These are phyloP conservation scores for Oncorhynchus kisutch DNA, from an alignment of 2,113 vertebrate genomes.

Conservation along the genomic window DNA sequence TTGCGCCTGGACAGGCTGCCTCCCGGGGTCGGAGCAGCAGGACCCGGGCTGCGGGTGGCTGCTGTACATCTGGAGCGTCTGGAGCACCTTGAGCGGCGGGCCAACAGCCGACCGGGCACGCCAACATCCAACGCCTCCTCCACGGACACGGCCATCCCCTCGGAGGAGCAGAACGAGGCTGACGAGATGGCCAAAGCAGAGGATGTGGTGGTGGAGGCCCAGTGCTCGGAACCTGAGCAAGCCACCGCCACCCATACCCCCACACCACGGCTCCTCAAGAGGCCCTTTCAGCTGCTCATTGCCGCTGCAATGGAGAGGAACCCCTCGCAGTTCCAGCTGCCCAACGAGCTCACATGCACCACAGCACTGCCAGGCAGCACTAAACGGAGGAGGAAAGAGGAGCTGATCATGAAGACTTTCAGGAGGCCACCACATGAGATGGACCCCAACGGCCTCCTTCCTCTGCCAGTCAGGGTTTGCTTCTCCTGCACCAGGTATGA, in stretches of 20 bases:
- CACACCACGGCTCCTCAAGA: constrained; percentile 82
- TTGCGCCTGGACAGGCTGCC: constrained; percentile 80
- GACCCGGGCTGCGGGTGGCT: constrained; percentile 75
- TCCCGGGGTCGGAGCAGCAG: constrained; percentile 62
- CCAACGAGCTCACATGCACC: constrained; percentile 95
- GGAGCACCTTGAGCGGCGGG: constrained; percentile 79
- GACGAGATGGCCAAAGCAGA: constrained; percentile 81
- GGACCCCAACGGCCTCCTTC: constrained; percentile 93
- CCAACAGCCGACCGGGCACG: constrained; percentile 88
- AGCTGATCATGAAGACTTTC: constrained; percentile 90
- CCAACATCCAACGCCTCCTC: constrained; percentile 94
- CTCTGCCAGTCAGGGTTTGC: constrained; percentile 94
- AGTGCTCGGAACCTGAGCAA: too few relatives aligned
- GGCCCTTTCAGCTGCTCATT: constrained; percentile 96
- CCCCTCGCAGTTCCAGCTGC: constrained; percentile 97
- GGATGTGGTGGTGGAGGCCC: constrained; percentile 77
- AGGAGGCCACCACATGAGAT: constrained; percentile 94
- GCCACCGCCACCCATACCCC: constrained; percentile 16
- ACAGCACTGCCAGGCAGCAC: constrained; percentile 98
- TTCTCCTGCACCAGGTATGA: constrained; percentile 91
- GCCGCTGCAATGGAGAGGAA: constrained; percentile 97
- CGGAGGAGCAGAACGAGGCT: constrained; percentile 94
- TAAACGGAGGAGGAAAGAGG: constrained; percentile 94
- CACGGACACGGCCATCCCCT: constrained; percentile 88
- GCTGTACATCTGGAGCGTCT: constrained; percentile 85